These are phyloP conservation scores for Bacillus rossius DNA, from an alignment of 1,140 invertebrate genomes.

Conservation along the genomic window DNA sequence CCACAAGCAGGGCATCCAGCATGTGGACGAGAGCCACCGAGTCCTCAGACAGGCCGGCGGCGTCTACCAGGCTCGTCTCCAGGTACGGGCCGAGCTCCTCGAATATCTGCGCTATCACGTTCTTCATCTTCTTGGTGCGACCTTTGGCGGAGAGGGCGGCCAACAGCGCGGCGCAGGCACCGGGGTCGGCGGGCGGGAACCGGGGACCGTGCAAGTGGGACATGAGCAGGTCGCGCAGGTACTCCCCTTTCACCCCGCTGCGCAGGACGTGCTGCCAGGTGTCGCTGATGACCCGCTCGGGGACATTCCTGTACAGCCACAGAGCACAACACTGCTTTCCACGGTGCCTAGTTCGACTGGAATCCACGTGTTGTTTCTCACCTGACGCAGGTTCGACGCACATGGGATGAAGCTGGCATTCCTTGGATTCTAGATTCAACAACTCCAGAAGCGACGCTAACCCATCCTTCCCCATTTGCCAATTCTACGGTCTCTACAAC, in stretches of 20 bases:
- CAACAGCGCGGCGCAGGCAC: conserved; percentile 17
- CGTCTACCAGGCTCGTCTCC: conserved; percentile 15
- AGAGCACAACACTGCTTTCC: too few species aligned
- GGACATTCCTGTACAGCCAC: conserved; percentile 19
- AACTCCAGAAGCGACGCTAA: too few species aligned
- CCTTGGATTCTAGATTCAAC: too few species aligned
- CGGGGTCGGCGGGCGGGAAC: conserved; percentile 16
- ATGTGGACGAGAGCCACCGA: conserved; percentile 2
- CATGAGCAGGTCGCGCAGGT: conserved; percentile 19
- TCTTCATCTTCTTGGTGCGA: conserved; percentile 17
- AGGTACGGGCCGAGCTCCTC: conserved; percentile 19
- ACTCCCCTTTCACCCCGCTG: conserved; percentile 17
- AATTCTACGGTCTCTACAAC: too few species aligned
- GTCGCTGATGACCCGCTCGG: conserved; percentile 14
- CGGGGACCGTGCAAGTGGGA: conserved; percentile 20
- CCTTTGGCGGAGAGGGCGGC: conserved; percentile 12
- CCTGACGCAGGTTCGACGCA: too few species aligned
- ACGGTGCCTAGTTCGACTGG: too few species aligned
- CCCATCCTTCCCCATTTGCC: too few species aligned
- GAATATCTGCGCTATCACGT: conserved; percentile 19
- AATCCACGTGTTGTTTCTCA: too few species aligned
- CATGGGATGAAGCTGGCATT: too few species aligned
- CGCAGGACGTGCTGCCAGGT: conserved; percentile 19
- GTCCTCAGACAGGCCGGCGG: conserved; percentile 10
- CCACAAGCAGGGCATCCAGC: conserved; percentile 14